Conservation (phyloP, 2,888 invertebrate species). For the Hoplodrina ambigua region DNA sequence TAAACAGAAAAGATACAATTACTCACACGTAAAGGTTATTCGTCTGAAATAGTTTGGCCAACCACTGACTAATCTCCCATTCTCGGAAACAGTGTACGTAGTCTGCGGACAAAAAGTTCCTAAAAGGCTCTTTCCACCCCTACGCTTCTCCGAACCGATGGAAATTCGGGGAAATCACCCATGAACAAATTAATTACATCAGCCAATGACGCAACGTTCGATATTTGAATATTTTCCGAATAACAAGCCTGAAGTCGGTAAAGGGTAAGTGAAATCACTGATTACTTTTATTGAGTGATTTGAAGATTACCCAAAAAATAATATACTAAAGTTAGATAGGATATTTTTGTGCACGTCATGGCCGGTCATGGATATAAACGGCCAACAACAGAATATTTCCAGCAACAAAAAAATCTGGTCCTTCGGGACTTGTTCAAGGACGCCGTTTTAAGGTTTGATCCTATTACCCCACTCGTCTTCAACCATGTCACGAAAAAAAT, state of each 20-base stretch:
- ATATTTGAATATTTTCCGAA: conserved; percentile 42
- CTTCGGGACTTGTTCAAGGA: background rate
- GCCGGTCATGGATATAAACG: background rate
- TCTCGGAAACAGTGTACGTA: conserved; percentile 2
- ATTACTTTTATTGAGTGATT: conserved; percentile 30
- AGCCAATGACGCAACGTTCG: conserved; percentile 48
- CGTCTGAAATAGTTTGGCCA: background rate
- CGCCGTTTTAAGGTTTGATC: background rate
- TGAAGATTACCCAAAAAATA: conserved; percentile 2
- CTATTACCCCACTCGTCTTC: background rate
- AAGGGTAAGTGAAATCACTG: conserved; percentile 27
- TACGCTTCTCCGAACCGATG: conserved; percentile 39
- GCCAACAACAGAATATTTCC: background rate
- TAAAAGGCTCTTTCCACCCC: conserved; percentile 14
- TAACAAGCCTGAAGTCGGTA: conserved; percentile 15
- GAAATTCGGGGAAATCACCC: conserved; percentile 52
- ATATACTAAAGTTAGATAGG: background rate
- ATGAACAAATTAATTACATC: conserved; percentile 57
- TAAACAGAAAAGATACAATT: background rate
- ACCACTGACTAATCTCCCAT: background rate
- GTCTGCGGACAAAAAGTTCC: background rate
- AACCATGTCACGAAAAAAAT: background rate
- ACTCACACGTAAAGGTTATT: background rate
- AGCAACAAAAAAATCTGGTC: conserved; percentile 6
- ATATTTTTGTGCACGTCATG: background rate